Evolutionary conservation across 2,888 invertebrate species (phyloP), one percentile per base, ranked within the genome.

Genomic region (Oscheius sp.): DNA sequence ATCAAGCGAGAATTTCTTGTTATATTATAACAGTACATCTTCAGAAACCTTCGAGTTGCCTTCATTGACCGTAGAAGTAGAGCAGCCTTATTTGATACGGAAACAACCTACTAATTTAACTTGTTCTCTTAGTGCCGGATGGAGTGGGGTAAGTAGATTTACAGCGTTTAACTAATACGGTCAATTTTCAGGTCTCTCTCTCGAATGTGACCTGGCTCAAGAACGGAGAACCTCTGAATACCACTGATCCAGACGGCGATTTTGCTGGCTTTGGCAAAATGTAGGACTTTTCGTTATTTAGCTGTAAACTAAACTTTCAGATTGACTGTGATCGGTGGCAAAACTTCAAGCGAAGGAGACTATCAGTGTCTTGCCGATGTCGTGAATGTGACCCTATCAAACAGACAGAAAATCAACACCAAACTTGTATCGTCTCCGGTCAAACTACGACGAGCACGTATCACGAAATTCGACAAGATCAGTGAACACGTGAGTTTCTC

Each of bases 341-440:
- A 76, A 47, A 78, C 71, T n/a, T 74, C 77, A 33, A 77, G 75
- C 42, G 84, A 85, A 74, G 87, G 87, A 48, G 85, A 86, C 48
- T 87, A 85, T 68, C 87, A 87, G 75, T 87, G 87, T 59, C 73
- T 84, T 9, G 85, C 85, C 32, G 77, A 82, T 57, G 78, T 87
- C 48, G 58, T 70, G 29, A 78, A 84, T 35, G 80, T 87, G 11
- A 78, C 78, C 1, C 74, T 87, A 11, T 77, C 85, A 32, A 82
- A 82, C 72, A 70, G 79, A 13, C 80, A 81, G 75, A 70, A 82
- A 21, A 68, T 81, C 4, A 70, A 80, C 70, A 85, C 84, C 0
- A 76, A 77, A 9, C 78, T 87, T 1, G 83, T 87, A 13, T 87
- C 87, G 3, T 81, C 87, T 2, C 86, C 87, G 1, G 68, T 87